Evolutionary conservation across 35 echinoderm and acorn worm species (phyloP).

Genomic region (Hemicentrotus pulcherrimus): DNA sequence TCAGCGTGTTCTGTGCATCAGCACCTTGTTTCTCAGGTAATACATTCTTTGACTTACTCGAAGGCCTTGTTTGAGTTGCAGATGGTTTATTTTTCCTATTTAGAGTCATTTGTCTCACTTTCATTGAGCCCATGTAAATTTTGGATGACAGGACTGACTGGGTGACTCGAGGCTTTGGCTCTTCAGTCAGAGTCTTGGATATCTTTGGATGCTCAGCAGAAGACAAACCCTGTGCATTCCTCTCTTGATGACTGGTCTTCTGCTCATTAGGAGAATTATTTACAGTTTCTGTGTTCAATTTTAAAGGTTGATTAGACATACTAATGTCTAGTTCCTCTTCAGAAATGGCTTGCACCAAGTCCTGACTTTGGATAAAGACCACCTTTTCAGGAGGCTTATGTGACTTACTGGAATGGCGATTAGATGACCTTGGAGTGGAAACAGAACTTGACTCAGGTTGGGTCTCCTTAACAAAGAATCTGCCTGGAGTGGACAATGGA

Average conservation of each 20-base stretch:
- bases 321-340: background rate
- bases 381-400: background rate
- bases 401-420: background rate
- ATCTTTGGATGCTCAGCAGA: background rate
- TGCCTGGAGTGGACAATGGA: background rate
- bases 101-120: background rate
- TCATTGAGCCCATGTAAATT: constrained; percentile 8
- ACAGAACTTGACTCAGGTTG: background rate
- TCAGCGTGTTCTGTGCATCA: background rate
- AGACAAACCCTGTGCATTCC: background rate
- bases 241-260: background rate
- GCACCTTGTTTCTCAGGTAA: background rate
- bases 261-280: background rate
- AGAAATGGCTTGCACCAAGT: background rate
- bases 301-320: background rate
- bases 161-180: background rate
- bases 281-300: background rate
- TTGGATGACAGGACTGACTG: background rate
- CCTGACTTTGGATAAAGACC: background rate
- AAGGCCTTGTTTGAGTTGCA: background rate
- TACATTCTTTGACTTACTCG: background rate
- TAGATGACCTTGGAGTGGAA: background rate
- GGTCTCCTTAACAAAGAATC: background rate
- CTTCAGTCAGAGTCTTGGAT: background rate
- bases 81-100: background rate